Base-by-base conservation (phyloP, 2,113 vertebrate species). In the Halcyon malimbica region DNA sequence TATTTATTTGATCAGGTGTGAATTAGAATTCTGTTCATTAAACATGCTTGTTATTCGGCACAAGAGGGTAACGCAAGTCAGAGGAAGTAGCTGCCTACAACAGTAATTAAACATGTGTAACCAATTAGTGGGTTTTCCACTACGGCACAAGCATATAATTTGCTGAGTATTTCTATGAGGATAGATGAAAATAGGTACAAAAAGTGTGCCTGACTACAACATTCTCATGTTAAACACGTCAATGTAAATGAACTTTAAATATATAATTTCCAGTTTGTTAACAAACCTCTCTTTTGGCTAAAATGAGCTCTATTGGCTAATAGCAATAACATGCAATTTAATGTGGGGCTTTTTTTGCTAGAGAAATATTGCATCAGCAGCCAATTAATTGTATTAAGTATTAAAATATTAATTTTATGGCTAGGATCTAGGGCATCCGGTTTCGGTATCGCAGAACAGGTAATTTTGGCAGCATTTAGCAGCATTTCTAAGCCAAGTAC, bases 41-140 rank as follows among this genome's bases (percentile, higher is more conserved):
- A 98, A 98, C 50, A 65, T 85, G 97, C 97, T 91, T 97, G 98
- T 98, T 98, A 97, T 98, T 98, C 97, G 91, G 98, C 98, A 98
- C 97, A 98, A 98, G 98, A 98, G 98, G 98, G 98, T 98, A 98
- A 98, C 95, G 88, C 94, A 83, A 98, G 98, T 98, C 98, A 98
- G 98, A 99, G 98, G 99, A 99, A 99, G 99, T 98, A 97, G 98
- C 98, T 98, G 98, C 98, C 97, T 99, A 98, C 98, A 98, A 98
- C 98, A 98, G 98, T 99, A 99, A 99, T 99, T 99, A 99, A 99
- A 99, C 99, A 99, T 99, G 98, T 99, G 99, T 98, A 99, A 98
- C 99, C 99, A 99, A 99, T 99, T 99, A 99, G 98, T 98, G 98
- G 98, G 98, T 97, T 98, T 98, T 98, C 98, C 98, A 98, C 98